Percentiles rank a stretch among this genome's conserved stretches.
Evolutionary conservation across 30 jellyfish, hydroid and myxozoan genomes (phyloP).

Genomic region (Phacellophora camtschatica): DNA sequence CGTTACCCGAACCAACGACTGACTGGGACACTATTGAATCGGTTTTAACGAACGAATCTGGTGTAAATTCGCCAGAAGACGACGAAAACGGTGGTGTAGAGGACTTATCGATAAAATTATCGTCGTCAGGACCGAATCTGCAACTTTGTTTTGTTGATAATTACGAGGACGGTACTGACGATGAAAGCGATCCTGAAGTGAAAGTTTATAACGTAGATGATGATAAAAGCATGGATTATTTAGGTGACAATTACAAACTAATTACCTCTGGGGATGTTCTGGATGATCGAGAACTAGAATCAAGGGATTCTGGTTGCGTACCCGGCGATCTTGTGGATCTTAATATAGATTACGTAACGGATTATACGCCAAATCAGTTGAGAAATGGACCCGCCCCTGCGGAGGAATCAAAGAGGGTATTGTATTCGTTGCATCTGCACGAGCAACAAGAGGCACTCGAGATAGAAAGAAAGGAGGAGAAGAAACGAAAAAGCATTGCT

Average conservation of each 20-base stretch:
- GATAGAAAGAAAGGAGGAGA: constrained; percentile 52
- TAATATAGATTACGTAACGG: constrained; percentile 75
- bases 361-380: constrained; percentile 42
- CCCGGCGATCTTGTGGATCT: constrained; percentile 80
- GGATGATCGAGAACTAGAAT: constrained; percentile 70
- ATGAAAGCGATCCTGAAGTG: constrained; percentile 80
- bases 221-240: constrained; percentile 42
- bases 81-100: constrained; percentile 20
- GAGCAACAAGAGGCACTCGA: constrained; percentile 68
- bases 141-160: constrained; percentile 70
- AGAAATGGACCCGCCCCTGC: constrained; percentile 65
- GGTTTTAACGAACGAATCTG: constrained; percentile 69
- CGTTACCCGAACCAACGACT: constrained; percentile 72
- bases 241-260: background rate
- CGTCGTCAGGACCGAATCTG: constrained; percentile 61
- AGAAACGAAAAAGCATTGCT: constrained; percentile 33
- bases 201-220: constrained; percentile 71
- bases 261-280: constrained; percentile 13
- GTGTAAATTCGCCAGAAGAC: constrained; percentile 62
- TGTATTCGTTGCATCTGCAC: constrained; percentile 56
- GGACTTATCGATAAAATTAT: constrained; percentile 18
- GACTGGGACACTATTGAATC: constrained; percentile 83
- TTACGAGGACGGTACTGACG: constrained; percentile 54
- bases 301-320: constrained; percentile 80
- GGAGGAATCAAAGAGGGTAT: constrained; percentile 74